Percentiles rank a stretch among this genome's conserved stretches.
These are phyloP conservation scores for Phalera bucephala DNA, from an alignment of 2,888 invertebrate species.

Conservation along the genomic window DNA sequence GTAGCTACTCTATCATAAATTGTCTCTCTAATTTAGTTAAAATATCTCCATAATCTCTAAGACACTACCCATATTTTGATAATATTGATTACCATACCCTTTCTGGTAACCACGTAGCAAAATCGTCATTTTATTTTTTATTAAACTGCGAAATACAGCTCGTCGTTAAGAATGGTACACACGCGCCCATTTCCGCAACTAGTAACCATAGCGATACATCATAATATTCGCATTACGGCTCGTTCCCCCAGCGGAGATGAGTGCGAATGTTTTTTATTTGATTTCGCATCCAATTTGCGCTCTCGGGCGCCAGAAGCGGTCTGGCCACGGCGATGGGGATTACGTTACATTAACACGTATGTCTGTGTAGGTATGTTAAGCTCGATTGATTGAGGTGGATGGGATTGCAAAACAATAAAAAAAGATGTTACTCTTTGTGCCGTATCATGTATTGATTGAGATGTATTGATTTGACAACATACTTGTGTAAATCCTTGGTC, in stretches of 20 bases:
- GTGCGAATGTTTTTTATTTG: conserved; percentile 70
- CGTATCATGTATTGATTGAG: background rate
- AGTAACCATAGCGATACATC: conserved; percentile 23
- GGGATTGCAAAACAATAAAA: conserved; percentile 5
- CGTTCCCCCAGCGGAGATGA: conserved; percentile 44
- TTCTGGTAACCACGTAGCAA: too few relatives aligned
- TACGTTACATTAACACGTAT: conserved; percentile 12
- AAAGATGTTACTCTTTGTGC: background rate
- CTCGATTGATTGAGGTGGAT: conserved; percentile 9
- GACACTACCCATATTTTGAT: too few relatives aligned
- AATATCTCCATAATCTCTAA: too few relatives aligned
- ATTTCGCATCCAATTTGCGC: conserved; percentile 75
- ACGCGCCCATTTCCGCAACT: conserved; percentile 3
- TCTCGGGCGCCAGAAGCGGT: conserved; percentile 62
- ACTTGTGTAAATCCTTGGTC: too few relatives aligned
- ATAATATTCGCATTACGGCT: conserved; percentile 36
- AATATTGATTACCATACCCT: too few relatives aligned
- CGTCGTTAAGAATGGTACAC: background rate
- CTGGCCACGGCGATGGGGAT: conserved; percentile 36
- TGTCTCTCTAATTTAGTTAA: too few relatives aligned
- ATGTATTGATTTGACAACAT: too few relatives aligned
- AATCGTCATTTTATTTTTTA: too few relatives aligned
- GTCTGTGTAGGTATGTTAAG: conserved; percentile 10
- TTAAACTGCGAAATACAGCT: too few relatives aligned
- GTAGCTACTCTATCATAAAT: too few relatives aligned